Percentiles rank a stretch among this genome's conserved stretches.
Conservation (phyloP, 2,797 vertebrate species). For the Kryptopterus vitreolus region DNA sequence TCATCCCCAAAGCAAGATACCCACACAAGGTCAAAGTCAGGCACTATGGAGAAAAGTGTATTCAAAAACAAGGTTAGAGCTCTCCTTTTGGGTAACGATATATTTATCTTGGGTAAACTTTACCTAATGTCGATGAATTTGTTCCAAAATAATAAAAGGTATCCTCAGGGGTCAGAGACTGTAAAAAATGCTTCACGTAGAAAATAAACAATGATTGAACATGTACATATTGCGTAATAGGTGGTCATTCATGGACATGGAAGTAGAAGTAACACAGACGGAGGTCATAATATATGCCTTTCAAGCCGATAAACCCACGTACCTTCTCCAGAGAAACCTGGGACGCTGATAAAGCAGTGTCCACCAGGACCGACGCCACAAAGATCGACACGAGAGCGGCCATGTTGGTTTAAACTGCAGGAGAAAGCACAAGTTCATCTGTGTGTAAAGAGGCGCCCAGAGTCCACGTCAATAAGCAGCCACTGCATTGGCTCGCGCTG, state of each 20-base stretch:
- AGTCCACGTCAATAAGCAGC: neutral
- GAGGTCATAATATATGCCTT: constrained; percentile 48
- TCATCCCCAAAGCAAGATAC: constrained; percentile 43
- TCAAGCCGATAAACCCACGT: constrained; percentile 13
- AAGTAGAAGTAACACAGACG: too few relatives aligned
- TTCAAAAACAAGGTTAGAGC: neutral
- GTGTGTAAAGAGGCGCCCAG: neutral
- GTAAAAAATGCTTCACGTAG: constrained; percentile 55
- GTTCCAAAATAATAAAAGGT: constrained; percentile 55
- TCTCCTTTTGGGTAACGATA: neutral
- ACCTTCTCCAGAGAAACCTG: constrained; percentile 66
- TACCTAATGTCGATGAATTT: constrained; percentile 64
- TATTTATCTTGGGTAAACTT: constrained; percentile 1
- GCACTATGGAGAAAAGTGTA: constrained; percentile 40
- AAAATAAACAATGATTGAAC: neutral
- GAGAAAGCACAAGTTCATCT: constrained; percentile 14
- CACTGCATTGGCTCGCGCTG: neutral
- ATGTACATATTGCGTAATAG: neutral
- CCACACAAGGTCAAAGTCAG: constrained; percentile 58
- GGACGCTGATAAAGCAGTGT: constrained; percentile 56
- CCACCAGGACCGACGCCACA: constrained; percentile 58
- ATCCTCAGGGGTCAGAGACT: constrained; percentile 55
- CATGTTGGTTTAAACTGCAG: constrained; percentile 61
- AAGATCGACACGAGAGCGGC: constrained; percentile 59
- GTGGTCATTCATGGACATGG: neutral